phyloP scores from a whole-genome alignment of 1,140 invertebrate species.

The Pogonomyrmex barbatus region DNA sequence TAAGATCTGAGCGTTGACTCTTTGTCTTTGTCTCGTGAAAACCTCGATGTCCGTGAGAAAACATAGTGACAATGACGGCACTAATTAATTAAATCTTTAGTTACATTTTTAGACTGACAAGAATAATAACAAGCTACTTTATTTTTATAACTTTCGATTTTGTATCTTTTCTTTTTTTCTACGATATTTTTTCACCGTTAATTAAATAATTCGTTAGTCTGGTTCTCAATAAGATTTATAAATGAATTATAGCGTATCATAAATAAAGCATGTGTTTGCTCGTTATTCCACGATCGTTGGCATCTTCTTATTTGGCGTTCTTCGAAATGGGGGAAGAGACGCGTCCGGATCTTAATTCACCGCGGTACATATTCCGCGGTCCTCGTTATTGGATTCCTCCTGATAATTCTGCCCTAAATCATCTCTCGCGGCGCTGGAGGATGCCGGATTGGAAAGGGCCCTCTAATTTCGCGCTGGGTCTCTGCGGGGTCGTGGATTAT shows the following conservation, averaged over 20 bases:
- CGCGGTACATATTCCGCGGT: slow-evolving; percentile 80
- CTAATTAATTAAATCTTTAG: not conserved
- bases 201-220: not conserved
- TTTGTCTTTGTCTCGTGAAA: not conserved
- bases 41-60: not conserved
- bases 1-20: slow-evolving; percentile 7
- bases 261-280: not conserved
- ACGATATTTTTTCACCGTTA: not conserved
- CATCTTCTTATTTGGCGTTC: slow-evolving; percentile 24
- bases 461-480: slow-evolving; percentile 84
- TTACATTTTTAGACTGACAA: not conserved
- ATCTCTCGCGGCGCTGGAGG: slow-evolving; percentile 74
- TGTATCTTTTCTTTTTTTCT: not conserved
- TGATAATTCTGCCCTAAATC: slow-evolving; percentile 86
- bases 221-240: not conserved
- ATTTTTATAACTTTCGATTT: slow-evolving; percentile 5
- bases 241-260: not conserved
- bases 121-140: not conserved
- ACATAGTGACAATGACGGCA: not conserved
- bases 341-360: slow-evolving; percentile 83
- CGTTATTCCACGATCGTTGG: not conserved
- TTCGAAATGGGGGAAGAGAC: slow-evolving; percentile 18
- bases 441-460: slow-evolving; percentile 76
- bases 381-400: slow-evolving; percentile 84
- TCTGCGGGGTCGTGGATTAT: slow-evolving; percentile 86